Percentiles rank a stretch among this genome's conserved stretches.
phyloP scores from a whole-genome alignment of 2,113 vertebrate species.

The Mustelus asterias region DNA sequence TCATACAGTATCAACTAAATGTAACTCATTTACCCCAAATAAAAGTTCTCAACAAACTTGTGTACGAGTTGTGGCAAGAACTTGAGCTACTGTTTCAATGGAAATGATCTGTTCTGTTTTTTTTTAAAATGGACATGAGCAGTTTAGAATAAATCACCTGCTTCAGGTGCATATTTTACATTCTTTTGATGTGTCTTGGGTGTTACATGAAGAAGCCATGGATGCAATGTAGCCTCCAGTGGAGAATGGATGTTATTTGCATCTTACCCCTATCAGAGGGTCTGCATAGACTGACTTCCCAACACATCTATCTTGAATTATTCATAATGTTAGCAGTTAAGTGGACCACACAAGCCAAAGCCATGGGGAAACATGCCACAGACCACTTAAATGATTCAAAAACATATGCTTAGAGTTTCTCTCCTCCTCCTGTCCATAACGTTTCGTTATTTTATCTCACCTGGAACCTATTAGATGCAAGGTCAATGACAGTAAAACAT shows the following conservation, averaged over 20 bases:
- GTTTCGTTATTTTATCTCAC: background rate
- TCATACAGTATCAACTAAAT: background rate
- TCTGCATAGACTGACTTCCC: too few species aligned
- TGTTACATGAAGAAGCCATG: background rate
- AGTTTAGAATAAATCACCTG: background rate
- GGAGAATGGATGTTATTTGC: too few species aligned
- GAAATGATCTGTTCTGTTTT: background rate
- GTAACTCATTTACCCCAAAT: slow-evolving; percentile 29
- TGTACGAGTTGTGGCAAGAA: background rate
- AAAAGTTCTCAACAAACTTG: slow-evolving; percentile 23
- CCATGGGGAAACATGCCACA: too few species aligned
- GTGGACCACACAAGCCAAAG: too few species aligned
- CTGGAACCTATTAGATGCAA: background rate
- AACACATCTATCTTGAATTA: too few species aligned
- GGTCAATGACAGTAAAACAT: background rate
- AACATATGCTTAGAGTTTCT: too few species aligned
- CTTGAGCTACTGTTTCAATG: background rate
- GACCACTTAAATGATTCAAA: too few species aligned
- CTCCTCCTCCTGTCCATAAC: too few species aligned
- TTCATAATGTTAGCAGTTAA: too few species aligned
- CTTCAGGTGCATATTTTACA: background rate
- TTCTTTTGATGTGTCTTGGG: background rate
- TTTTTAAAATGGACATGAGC: background rate
- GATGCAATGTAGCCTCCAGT: background rate
- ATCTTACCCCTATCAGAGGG: too few species aligned